These are phyloP conservation scores for Drosophila sordidula DNA, from an alignment of 2,888 invertebrate genomes.

Conservation along the genomic window DNA sequence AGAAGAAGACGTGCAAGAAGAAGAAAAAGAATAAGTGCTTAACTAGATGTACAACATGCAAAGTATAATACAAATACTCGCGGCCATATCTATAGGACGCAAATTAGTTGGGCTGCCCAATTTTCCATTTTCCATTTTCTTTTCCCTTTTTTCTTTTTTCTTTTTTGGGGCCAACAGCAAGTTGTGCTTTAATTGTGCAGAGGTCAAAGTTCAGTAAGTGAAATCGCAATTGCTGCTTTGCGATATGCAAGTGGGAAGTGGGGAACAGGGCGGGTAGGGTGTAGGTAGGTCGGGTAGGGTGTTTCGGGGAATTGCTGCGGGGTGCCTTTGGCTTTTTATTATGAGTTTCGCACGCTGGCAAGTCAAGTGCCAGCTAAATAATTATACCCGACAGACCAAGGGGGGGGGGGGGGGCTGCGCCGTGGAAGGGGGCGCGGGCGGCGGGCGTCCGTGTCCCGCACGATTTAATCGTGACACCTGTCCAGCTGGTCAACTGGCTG, in stretches of 20 bases:
- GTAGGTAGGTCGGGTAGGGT: too few relatives aligned
- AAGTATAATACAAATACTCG: slow-evolving; percentile 11
- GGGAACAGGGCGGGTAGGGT: neutral
- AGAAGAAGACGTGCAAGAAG: slow-evolving; percentile 11
- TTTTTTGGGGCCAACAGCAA: neutral
- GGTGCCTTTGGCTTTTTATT: slow-evolving; percentile 20
- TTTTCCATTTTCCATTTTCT: neutral
- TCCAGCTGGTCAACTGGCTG: slow-evolving; percentile 42
- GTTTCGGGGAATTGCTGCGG: neutral
- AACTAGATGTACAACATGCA: slow-evolving; percentile 35
- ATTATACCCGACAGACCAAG: slow-evolving; percentile 31
- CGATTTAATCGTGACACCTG: slow-evolving; percentile 62
- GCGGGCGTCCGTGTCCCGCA: slow-evolving; percentile 15
- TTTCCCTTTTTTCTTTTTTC: neutral
- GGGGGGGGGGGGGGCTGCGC: accelerated
- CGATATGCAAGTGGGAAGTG: slow-evolving; percentile 8
- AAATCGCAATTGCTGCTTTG: slow-evolving; percentile 14
- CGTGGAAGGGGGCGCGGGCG: too few relatives aligned
- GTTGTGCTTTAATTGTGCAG: slow-evolving; percentile 14
- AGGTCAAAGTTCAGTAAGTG: slow-evolving; percentile 22
- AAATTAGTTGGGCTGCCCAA: slow-evolving; percentile 29
- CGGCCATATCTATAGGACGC: neutral
- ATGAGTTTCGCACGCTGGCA: slow-evolving; percentile 24
- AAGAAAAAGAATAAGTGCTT: slow-evolving; percentile 28
- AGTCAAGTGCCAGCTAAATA: slow-evolving; percentile 35